These are phyloP conservation scores for Elgaria multicarinata DNA, from an alignment of 2,113 vertebrate genomes.

Conservation along the genomic window DNA sequence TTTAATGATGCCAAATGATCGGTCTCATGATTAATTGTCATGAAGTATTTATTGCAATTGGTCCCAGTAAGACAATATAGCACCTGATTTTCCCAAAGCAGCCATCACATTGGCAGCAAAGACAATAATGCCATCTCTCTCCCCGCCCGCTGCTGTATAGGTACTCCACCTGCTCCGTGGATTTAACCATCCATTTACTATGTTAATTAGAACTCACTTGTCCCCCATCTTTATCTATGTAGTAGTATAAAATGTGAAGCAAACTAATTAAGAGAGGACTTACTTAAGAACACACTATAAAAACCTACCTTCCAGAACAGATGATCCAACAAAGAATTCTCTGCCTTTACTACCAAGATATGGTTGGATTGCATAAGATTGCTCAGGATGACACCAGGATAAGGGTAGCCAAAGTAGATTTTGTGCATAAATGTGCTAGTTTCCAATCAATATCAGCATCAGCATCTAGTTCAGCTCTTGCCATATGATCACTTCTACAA, in stretches of 20 bases:
- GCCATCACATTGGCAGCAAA: conserved; percentile 1
- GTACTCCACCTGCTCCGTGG: background rate
- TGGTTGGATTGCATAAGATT: background rate
- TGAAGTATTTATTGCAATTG: conserved; percentile 10
- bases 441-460: background rate
- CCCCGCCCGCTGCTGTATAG: background rate
- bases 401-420: background rate
- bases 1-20: conserved; percentile 29
- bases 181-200: background rate
- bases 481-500: too few species aligned
- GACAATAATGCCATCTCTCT: conserved; percentile 6
- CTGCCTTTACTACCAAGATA: background rate
- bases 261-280: conserved; percentile 2
- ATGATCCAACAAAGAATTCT: background rate
- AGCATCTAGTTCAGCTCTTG: background rate
- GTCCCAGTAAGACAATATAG: conserved; percentile 19
- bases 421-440: background rate
- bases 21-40: conserved; percentile 35
- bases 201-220: background rate
- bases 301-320: background rate
- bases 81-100: conserved; percentile 12
- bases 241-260: background rate
- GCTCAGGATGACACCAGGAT: background rate
- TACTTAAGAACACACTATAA: background rate
- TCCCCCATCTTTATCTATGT: background rate